Evolutionary conservation across 2,797 vertebrate species (phyloP).

Genomic region (Oreochromis grahami): DNA sequence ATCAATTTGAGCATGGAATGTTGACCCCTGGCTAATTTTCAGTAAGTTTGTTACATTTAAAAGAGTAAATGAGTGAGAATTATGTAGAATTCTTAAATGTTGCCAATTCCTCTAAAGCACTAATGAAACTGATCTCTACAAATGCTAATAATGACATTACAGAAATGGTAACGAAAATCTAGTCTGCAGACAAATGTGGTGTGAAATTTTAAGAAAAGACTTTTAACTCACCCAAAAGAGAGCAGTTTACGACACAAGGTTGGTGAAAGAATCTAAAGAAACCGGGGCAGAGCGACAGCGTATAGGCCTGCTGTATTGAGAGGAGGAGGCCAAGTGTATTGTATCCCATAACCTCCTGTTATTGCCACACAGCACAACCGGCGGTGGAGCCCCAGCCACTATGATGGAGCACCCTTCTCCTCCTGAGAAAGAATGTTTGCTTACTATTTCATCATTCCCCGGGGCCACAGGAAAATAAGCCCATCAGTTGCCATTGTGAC

Average conservation of each 20-base stretch:
- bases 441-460: constrained; percentile 98
- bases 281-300: constrained; percentile 13
- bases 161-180: background rate
- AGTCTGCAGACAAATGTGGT: background rate
- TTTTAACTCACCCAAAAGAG: constrained; percentile 30
- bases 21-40: constrained; percentile 71
- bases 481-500: constrained; percentile 99
- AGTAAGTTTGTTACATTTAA: constrained; percentile 52
- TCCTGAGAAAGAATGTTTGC: constrained; percentile 92
- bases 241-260: constrained; percentile 18
- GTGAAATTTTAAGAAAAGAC: background rate
- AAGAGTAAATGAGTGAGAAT: constrained; percentile 27
- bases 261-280: constrained; percentile 30
- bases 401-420: constrained; percentile 91
- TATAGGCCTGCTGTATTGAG: constrained; percentile 54
- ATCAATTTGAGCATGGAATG: constrained; percentile 76
- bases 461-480: constrained; percentile 95
- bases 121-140: background rate
- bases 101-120: background rate
- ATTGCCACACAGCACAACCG: constrained; percentile 74
- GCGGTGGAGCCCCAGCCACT: constrained; percentile 69
- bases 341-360: constrained; percentile 72
- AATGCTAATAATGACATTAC: background rate
- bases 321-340: constrained; percentile 71
- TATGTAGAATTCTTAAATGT: constrained; percentile 4